These are phyloP conservation scores for Choloepus didactylus DNA, from an alignment of 2,797 vertebrate species.

Conservation along the genomic window DNA sequence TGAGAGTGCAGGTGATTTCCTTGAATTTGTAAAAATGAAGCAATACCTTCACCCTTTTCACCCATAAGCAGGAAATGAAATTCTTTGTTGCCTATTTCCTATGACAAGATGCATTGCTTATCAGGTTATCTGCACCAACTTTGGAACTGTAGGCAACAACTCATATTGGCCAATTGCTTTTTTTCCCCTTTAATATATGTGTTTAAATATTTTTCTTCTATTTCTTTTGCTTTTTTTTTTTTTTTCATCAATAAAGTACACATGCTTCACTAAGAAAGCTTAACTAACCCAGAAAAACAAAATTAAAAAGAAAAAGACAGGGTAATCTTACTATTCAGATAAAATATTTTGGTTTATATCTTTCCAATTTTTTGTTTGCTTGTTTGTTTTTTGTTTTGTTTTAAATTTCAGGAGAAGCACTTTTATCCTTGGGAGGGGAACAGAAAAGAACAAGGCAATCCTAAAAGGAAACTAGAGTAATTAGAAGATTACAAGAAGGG, in stretches of 20 bases:
- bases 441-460: not conserved
- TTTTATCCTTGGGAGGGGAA: not conserved
- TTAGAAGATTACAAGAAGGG: not conserved
- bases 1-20: not conserved
- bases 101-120: not conserved
- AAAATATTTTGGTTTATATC: not conserved
- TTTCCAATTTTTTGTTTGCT: not conserved
- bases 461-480: not conserved
- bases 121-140: not conserved
- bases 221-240: not conserved
- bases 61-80: not conserved
- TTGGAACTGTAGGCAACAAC: not conserved
- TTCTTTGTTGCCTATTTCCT: conserved; percentile 16
- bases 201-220: conserved; percentile 1
- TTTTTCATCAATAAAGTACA: not conserved
- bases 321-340: not conserved
- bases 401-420: not conserved
- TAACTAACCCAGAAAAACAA: not conserved
- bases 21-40: not conserved
- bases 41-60: not conserved
- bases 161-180: not conserved
- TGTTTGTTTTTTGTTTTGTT: not conserved
- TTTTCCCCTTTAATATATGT: not conserved
- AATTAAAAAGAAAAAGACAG: not conserved
- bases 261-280: conserved; percentile 20